These are phyloP conservation scores for Eristalis pertinax DNA, from an alignment of 2,888 invertebrate species.

Conservation along the genomic window DNA sequence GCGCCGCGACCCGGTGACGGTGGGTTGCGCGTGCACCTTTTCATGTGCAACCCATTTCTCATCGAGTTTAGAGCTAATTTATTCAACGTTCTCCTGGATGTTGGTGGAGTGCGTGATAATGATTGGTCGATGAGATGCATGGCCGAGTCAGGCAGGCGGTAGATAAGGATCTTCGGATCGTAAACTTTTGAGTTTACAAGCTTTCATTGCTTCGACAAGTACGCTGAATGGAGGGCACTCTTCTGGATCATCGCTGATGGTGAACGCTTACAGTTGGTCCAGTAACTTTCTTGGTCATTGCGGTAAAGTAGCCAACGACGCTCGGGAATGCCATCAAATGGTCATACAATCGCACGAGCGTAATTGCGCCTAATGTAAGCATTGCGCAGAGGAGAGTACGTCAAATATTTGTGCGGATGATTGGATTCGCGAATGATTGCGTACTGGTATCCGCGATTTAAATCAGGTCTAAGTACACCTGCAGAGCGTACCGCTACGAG, in stretches of 20 bases:
- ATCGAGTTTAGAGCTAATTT: slow-evolving; percentile 50
- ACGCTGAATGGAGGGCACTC: neutral
- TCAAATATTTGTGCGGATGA: too few species aligned
- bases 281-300: neutral
- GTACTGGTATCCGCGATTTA: too few species aligned
- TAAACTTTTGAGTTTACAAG: slow-evolving; percentile 54
- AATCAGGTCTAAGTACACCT: too few species aligned
- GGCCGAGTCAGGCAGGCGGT: neutral
- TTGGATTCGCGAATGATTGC: too few species aligned
- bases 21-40: slow-evolving; percentile 35
- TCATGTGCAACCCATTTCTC: slow-evolving; percentile 57
- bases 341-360: neutral
- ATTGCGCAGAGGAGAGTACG: neutral
- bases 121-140: slow-evolving; percentile 49
- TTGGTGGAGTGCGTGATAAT: slow-evolving; percentile 52
- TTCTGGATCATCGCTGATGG: too few species aligned
- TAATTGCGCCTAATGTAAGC: neutral
- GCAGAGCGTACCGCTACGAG: too few species aligned
- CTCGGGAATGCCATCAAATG: neutral
- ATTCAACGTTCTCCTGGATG: slow-evolving; percentile 20
- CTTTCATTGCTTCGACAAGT: slow-evolving; percentile 20
- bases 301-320: neutral
- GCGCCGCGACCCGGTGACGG: neutral
- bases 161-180: slow-evolving; percentile 51
- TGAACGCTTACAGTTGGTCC: neutral